phyloP scores from a whole-genome alignment of 2,113 vertebrate genomes.

The Podarcis raffonei region DNA sequence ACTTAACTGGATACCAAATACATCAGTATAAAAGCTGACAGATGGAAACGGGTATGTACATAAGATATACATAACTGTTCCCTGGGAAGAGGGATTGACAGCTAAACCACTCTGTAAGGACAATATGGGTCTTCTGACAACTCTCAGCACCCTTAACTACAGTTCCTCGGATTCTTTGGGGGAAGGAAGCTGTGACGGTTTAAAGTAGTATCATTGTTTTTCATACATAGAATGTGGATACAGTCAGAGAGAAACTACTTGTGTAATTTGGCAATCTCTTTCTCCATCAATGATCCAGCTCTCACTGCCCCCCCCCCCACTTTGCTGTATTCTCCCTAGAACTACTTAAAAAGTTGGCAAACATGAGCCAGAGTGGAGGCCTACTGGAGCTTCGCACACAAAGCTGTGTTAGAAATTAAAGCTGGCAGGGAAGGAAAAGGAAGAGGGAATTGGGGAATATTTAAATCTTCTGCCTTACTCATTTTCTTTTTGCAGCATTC shows the following conservation, averaged over 20 bases:
- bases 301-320: slow-evolving; percentile 14
- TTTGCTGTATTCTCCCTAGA: slow-evolving; percentile 34
- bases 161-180: too few species aligned
- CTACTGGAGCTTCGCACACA: not conserved
- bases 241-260: slow-evolving; percentile 44
- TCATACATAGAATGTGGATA: too few species aligned
- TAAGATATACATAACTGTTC: not conserved
- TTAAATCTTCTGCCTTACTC: not conserved
- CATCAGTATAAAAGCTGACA: slow-evolving; percentile 29
- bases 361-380: not conserved
- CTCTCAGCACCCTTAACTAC: too few species aligned
- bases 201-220: too few species aligned
- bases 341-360: slow-evolving; percentile 18
- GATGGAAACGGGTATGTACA: slow-evolving; percentile 11
- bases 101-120: too few species aligned
- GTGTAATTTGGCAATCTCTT: slow-evolving; percentile 11
- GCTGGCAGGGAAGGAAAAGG: not conserved
- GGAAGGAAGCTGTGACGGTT: too few species aligned
- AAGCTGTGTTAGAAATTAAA: not conserved
- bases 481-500: not conserved
- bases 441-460: not conserved
- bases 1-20: slow-evolving; percentile 23
- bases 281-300: slow-evolving; percentile 41
- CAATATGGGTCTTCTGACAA: too few species aligned
- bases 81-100: too few species aligned